Conservation (phyloP, 2,888 invertebrate genomes). For the Drosophila paranaensis region DNA sequence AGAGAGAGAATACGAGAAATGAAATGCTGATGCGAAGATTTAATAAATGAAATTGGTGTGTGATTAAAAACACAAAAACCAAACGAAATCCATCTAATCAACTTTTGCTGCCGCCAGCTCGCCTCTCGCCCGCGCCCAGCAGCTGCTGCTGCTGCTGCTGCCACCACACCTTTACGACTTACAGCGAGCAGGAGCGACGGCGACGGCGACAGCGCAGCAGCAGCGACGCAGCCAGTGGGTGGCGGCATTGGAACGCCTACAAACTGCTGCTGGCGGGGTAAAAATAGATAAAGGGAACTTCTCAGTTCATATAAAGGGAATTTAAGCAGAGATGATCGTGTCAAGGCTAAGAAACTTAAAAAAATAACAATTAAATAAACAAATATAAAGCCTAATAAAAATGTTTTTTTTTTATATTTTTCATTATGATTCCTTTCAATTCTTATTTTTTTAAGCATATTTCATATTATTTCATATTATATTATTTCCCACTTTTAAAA, state of each 20-base stretch:
- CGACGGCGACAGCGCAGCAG: slow-evolving; percentile 30
- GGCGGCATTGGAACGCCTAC: slow-evolving; percentile 50
- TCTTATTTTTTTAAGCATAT: background rate
- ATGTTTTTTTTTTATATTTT: too few species aligned
- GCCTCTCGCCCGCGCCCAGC: background rate
- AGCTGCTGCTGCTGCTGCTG: background rate
- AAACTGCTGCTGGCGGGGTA: slow-evolving; percentile 19
- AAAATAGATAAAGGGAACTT: slow-evolving; percentile 27
- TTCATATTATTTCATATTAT: too few species aligned
- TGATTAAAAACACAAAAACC: slow-evolving; percentile 85
- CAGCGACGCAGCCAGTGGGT: slow-evolving; percentile 37
- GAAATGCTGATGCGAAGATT: slow-evolving; percentile 84
- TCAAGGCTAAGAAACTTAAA: background rate
- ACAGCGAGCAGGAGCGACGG: slow-evolving; percentile 38
- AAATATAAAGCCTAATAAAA: background rate
- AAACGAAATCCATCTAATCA: slow-evolving; percentile 85
- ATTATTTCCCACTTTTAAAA: slow-evolving; percentile 21
- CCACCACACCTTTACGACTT: slow-evolving; percentile 18
- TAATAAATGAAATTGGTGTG: slow-evolving; percentile 85
- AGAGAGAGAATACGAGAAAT: slow-evolving; percentile 71
- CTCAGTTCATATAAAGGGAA: slow-evolving; percentile 5
- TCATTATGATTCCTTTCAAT: too few species aligned
- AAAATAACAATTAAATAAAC: background rate
- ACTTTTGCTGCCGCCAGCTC: slow-evolving; percentile 76
- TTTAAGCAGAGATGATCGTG: slow-evolving; percentile 23